Evolutionary conservation across 2,888 invertebrate species (phyloP).

Genomic region (Noctua fimbriata): DNA sequence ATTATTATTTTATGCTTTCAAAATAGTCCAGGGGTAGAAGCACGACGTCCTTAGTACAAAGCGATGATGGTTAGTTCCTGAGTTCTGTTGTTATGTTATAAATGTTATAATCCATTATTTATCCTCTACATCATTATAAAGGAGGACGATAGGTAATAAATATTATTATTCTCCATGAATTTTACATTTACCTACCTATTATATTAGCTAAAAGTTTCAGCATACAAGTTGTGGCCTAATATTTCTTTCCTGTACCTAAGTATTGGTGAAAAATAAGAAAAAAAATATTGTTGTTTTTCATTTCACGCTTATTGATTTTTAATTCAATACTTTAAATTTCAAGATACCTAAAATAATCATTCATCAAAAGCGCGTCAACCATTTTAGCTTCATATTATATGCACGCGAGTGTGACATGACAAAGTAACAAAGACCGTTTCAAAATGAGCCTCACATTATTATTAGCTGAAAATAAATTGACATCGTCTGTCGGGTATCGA

Average conservation of each 20-base stretch:
- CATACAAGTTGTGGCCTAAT: neutral
- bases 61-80: neutral
- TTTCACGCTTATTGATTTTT: neutral
- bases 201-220: neutral
- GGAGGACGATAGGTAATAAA: neutral
- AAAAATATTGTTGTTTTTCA: neutral
- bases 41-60: neutral
- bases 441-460: conserved; percentile 37
- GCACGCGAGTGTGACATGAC: conserved; percentile 9
- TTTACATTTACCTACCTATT: neutral
- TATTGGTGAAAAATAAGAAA: neutral
- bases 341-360: neutral
- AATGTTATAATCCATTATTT: neutral
- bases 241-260: neutral
- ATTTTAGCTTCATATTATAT: conserved; percentile 15
- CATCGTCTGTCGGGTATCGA: conserved; percentile 60
- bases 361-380: neutral
- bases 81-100: neutral
- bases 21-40: neutral
- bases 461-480: conserved; percentile 64
- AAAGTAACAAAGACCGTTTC: conserved; percentile 38
- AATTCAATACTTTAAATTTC: conserved; percentile 4
- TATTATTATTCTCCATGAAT: neutral
- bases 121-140: neutral
- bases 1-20: neutral